These are phyloP conservation scores for Chelonia mydas DNA, from an alignment of 2,797 vertebrate species.

Conservation along the genomic window DNA sequence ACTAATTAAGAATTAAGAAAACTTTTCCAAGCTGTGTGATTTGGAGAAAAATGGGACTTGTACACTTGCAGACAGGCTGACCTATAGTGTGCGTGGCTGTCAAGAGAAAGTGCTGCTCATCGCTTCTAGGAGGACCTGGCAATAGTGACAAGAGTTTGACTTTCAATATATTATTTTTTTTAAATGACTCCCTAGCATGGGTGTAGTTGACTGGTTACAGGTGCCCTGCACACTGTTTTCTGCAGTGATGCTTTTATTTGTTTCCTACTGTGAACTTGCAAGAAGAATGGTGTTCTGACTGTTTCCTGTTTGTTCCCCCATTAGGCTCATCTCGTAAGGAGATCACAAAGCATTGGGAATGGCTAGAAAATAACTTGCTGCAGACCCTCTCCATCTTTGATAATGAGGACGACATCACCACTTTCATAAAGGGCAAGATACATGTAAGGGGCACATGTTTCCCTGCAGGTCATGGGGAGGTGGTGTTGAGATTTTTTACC, in stretches of 20 bases:
- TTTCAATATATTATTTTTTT: neutral
- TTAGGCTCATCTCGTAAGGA: conserved; percentile 94
- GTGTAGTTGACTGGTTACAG: neutral
- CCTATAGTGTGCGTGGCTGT: neutral
- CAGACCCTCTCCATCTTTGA: conserved; percentile 97
- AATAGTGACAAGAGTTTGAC: neutral
- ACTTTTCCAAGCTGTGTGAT: neutral
- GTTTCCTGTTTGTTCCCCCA: conserved; percentile 22
- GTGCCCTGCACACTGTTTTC: neutral
- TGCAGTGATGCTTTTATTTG: neutral
- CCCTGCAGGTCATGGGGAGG: neutral
- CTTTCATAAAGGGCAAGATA: conserved; percentile 98
- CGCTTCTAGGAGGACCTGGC: neutral
- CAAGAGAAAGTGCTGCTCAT: neutral
- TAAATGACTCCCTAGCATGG: neutral
- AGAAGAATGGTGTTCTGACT: neutral
- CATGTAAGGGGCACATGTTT: conserved; percentile 81
- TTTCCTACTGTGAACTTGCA: neutral
- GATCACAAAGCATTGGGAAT: conserved; percentile 97
- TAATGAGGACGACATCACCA: conserved; percentile 94
- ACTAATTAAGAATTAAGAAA: neutral
- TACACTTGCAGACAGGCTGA: neutral
- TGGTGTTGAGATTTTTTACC: neutral
- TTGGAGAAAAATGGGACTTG: neutral
- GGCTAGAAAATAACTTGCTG: conserved; percentile 95